These are phyloP conservation scores for Acanthiza pusilla DNA, from an alignment of 2,797 vertebrate genomes.

Conservation along the genomic window DNA sequence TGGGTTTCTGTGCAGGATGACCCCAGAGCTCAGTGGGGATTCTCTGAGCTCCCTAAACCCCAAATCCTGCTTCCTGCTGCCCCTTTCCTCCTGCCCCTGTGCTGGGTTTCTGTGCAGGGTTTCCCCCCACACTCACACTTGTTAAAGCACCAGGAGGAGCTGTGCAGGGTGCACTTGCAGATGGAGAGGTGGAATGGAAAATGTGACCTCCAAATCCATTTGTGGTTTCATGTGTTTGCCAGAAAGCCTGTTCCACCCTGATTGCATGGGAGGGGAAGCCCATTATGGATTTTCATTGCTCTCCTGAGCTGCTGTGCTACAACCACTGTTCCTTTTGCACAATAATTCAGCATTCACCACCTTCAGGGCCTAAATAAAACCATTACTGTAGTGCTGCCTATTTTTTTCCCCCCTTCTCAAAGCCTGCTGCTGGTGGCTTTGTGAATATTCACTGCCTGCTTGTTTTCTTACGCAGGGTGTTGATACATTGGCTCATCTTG, in stretches of 20 bases:
- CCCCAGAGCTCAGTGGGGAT: background rate
- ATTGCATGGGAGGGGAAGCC: background rate
- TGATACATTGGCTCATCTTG: conserved; percentile 44
- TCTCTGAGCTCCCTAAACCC: background rate
- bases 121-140: accelerated
- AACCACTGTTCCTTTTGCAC: background rate
- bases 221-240: background rate
- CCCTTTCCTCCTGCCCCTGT: background rate
- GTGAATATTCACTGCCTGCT: conserved; percentile 25
- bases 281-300: conserved; percentile 28
- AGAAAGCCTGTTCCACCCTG: background rate
- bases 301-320: background rate
- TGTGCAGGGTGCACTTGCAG: background rate
- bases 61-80: background rate
- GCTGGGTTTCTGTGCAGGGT: background rate
- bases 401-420: background rate
- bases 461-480: conserved; percentile 34
- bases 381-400: background rate
- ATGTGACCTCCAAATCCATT: background rate
- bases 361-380: background rate
- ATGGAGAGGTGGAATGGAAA: background rate
- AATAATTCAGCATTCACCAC: background rate
- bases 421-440: background rate
- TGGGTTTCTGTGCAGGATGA: background rate
- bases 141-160: background rate